Percentiles rank a stretch among this genome's conserved stretches.
Evolutionary conservation across 2,113 vertebrate genomes (phyloP).

Genomic region (Aegotheles bennettii): DNA sequence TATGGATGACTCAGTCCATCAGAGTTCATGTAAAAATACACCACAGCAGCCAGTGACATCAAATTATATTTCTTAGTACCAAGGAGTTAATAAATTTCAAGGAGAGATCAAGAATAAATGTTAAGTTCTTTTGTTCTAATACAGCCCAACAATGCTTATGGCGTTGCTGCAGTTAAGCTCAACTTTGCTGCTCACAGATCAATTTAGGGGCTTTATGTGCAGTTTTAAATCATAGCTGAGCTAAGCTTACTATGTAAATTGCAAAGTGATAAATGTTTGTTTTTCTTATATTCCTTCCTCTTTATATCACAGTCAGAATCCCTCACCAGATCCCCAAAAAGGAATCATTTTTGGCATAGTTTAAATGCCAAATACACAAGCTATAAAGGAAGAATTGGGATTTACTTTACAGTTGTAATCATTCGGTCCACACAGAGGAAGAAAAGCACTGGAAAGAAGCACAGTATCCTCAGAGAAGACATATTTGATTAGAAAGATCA

Average conservation of each 20-base stretch:
- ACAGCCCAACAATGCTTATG: not conserved
- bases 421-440: not conserved
- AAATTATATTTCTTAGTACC: not conserved
- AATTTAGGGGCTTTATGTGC: slow-evolving; percentile 27
- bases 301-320: slow-evolving; percentile 33
- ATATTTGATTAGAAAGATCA: not conserved
- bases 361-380: not conserved
- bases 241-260: slow-evolving; percentile 44
- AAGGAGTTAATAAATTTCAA: slow-evolving; percentile 25
- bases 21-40: not conserved
- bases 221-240: slow-evolving; percentile 57
- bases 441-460: not conserved
- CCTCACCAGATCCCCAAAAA: not conserved
- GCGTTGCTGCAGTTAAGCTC: slow-evolving; percentile 1
- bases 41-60: not conserved
- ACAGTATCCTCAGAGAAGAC: not conserved
- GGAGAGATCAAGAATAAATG: not conserved
- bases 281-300: slow-evolving; percentile 14
- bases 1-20: not conserved
- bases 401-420: not conserved
- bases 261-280: not conserved
- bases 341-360: not conserved
- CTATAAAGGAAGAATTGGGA: not conserved
- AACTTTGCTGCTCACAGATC: slow-evolving; percentile 24
- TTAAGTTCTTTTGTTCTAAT: slow-evolving; percentile 22